Percentiles rank a stretch among this genome's conserved stretches.
Conservation (phyloP, 2,797 vertebrate genomes). For the Hybognathus amarus region DNA sequence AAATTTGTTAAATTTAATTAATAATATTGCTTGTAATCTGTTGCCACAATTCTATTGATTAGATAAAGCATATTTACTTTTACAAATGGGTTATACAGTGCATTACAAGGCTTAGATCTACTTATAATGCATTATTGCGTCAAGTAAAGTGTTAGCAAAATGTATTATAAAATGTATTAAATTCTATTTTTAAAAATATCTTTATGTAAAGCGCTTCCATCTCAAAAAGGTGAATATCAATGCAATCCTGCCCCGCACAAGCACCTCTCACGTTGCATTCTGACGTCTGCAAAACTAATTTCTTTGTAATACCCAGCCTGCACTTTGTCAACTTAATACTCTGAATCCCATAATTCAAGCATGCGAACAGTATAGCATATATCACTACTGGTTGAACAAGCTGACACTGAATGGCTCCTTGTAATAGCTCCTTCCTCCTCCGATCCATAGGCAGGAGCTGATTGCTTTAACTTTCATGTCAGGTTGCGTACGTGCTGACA, state of each 20-base stretch:
- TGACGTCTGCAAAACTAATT: too few relatives aligned
- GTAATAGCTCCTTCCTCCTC: constrained; percentile 24
- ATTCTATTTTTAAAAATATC: neutral
- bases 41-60: too few relatives aligned
- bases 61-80: too few relatives aligned
- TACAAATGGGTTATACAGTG: neutral
- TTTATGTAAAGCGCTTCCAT: neutral
- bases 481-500: constrained; percentile 25
- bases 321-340: constrained; percentile 1
- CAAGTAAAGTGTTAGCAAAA: too few relatives aligned
- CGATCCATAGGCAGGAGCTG: constrained; percentile 16
- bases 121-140: too few relatives aligned
- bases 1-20: too few relatives aligned
- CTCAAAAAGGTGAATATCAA: neutral
- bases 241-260: neutral
- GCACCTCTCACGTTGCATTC: too few relatives aligned
- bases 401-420: constrained; percentile 16
- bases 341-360: neutral
- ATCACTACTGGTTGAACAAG: constrained; percentile 30
- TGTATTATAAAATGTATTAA: neutral
- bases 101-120: neutral
- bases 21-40: too few relatives aligned
- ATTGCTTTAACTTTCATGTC: constrained; percentile 43
- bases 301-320: neutral
- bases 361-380: constrained; percentile 1